Conservation (phyloP, 2,797 vertebrate genomes). For the Tiaroga cobitis region DNA sequence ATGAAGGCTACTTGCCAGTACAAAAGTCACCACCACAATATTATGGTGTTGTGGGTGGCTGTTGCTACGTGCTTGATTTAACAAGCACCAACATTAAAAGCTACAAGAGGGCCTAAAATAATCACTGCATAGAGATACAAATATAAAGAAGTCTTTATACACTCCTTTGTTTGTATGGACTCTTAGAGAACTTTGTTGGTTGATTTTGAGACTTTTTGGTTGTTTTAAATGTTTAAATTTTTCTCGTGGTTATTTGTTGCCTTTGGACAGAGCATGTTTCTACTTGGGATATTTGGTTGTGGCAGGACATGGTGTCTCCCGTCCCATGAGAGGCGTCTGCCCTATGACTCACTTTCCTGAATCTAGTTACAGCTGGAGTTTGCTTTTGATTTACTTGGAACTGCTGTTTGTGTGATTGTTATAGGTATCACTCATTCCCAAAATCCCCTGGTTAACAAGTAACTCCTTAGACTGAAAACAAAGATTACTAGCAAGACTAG, state of each 20-base stretch:
- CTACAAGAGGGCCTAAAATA: neutral
- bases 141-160: slow-evolving; percentile 1
- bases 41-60: neutral
- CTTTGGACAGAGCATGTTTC: neutral
- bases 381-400: slow-evolving; percentile 6
- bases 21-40: neutral
- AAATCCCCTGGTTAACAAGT: neutral
- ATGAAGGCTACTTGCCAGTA: neutral
- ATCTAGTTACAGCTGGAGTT: slow-evolving; percentile 26
- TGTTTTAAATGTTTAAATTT: neutral
- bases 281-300: slow-evolving; percentile 18
- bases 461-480: neutral
- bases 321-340: slow-evolving; percentile 22
- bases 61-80: neutral
- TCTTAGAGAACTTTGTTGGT: neutral
- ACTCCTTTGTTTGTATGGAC: neutral
- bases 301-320: slow-evolving; percentile 35
- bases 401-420: slow-evolving; percentile 26
- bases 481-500: neutral
- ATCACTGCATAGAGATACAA: neutral
- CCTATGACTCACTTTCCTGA: slow-evolving; percentile 45
- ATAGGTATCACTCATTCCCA: neutral
- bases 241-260: neutral
- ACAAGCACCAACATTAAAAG: neutral
- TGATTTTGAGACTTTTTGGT: neutral